Evolutionary conservation across 1,140 invertebrate species (phyloP).

Genomic region (Octopus bimaculoides): DNA sequence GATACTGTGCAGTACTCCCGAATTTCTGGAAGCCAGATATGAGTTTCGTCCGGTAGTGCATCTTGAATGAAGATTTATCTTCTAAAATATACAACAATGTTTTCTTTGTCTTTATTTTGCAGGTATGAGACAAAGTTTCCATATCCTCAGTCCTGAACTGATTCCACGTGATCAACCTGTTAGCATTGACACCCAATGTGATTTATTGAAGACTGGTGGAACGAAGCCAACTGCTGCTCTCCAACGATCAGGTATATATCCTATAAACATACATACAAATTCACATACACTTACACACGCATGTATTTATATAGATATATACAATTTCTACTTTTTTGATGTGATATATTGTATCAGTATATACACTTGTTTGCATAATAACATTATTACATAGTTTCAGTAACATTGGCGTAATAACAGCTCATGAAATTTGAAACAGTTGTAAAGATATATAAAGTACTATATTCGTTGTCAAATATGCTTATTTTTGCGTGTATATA

Average conservation of each 20-base stretch:
- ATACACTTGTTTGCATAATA: not conserved
- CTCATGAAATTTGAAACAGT: too few species aligned
- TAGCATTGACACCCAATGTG: not conserved
- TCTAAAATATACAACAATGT: not conserved
- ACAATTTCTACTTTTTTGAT: not conserved
- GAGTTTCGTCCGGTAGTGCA: not conserved
- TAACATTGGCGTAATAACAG: too few species aligned
- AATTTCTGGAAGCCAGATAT: not conserved
- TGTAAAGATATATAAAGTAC: too few species aligned
- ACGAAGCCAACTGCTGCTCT: not conserved
- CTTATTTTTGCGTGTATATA: too few species aligned
- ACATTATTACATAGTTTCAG: too few species aligned
- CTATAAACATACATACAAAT: not conserved
- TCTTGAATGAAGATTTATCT: not conserved
- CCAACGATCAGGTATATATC: not conserved
- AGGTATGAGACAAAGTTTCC: not conserved
- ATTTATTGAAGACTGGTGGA: not conserved
- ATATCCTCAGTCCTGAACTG: slow-evolving; percentile 6
- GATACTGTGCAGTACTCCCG: slow-evolving; percentile 1
- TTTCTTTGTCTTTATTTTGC: not conserved
- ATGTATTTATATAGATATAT: not conserved
- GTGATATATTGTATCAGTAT: not conserved
- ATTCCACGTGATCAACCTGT: not conserved
- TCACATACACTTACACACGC: not conserved
- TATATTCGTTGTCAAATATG: too few species aligned